Evolutionary conservation across 2,113 vertebrate species (phyloP), one percentile per base, ranked within the genome.

Genomic region (Ictalurus punctatus): DNA sequence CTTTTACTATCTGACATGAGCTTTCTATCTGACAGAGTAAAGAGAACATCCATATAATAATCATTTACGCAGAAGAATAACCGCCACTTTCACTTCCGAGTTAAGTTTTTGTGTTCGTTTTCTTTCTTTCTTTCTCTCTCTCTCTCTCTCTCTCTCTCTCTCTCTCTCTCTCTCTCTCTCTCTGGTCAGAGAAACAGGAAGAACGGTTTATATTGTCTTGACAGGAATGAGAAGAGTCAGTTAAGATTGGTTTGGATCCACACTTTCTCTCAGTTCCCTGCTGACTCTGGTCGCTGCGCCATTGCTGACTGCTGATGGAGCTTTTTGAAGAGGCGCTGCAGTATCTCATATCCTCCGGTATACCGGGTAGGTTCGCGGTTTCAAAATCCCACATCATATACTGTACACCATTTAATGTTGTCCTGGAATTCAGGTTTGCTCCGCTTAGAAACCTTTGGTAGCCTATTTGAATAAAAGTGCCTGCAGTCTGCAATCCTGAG

Each of bases 251-350:
- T 79, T 52, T 52, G 25, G 44, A 27, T 12, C 12, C 44, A n/a
- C 30, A 19, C 27, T 81, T 58, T 56, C 52, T 82, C 10, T 82
- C 30, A 63, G 10, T 63, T 61, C 58, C 13, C 23, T 40, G 0
- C 58, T 27, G 23, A 12, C 21, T 83, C 34, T 83, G 58, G 3
- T 23, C 67, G 37, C 27, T 73, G 81, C 19, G 13, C 30, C 1
- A 14, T 54, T 87, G 85, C 34, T 30, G 37, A 95, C 95, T 85
- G 81, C 52, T 58, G 23, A 95, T 96, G 95, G 95, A 96, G 19
- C 27, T 95, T 21, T 95, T 92, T 87, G 88, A 92, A 61, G 94
- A 96, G 44, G 93, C 95, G 1, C 19, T 93, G 83, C 17, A 86
- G 2, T 96, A 95, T 86, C 94, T 96, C 21, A 61, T 44, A 37